Evolutionary conservation across 2,113 vertebrate genomes (phyloP).

Genomic region (Pelodiscus sinensis): DNA sequence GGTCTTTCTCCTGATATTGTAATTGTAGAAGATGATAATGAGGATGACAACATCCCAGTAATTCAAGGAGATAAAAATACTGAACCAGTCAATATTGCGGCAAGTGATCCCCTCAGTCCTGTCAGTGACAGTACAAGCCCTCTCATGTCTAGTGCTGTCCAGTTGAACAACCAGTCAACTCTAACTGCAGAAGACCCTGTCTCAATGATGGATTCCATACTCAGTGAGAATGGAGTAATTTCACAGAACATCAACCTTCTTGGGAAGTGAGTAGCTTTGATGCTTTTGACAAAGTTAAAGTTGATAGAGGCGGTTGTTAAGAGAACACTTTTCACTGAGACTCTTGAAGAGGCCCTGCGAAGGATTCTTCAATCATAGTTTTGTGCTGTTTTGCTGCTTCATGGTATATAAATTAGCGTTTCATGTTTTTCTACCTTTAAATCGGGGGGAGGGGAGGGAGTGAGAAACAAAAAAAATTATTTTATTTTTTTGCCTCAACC

Average conservation of each 20-base stretch:
- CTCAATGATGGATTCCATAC: slow-evolving; percentile 97
- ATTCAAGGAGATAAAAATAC: slow-evolving; percentile 76
- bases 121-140: slow-evolving; percentile 63
- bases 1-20: slow-evolving; percentile 86
- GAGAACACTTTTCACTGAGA: background rate
- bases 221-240: slow-evolving; percentile 90
- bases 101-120: slow-evolving; percentile 54
- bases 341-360: background rate
- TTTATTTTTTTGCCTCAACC: background rate
- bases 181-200: slow-evolving; percentile 90
- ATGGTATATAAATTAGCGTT: background rate
- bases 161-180: slow-evolving; percentile 83
- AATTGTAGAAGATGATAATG: slow-evolving; percentile 88
- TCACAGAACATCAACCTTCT: slow-evolving; percentile 95
- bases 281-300: background rate
- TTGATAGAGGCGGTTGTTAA: background rate
- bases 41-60: slow-evolving; percentile 77
- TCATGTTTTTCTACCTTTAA: background rate
- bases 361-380: background rate
- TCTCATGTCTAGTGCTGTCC: slow-evolving; percentile 82
- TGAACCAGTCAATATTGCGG: slow-evolving; percentile 54
- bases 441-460: background rate
- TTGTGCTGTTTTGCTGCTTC: background rate
- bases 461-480: too few species aligned
- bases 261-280: slow-evolving; percentile 89